Percentiles rank a stretch among this genome's conserved stretches.
Evolutionary conservation across 2,113 vertebrate species (phyloP).

Genomic region (Phalacrocorax brasilianus): DNA sequence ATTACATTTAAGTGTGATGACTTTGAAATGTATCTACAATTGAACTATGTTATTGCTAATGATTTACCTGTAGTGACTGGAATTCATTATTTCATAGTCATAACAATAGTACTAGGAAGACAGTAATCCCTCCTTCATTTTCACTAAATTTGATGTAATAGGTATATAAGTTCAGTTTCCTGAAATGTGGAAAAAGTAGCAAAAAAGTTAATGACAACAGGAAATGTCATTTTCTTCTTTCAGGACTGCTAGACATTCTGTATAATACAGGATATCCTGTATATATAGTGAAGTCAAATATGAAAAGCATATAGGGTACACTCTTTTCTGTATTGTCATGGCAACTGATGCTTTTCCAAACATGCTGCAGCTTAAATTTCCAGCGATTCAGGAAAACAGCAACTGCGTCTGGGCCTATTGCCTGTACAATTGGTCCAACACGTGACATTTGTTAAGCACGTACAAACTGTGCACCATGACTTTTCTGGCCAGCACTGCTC

Average conservation of each 20-base stretch:
- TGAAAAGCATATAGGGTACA: neutral
- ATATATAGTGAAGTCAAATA: neutral
- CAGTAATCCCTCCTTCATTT: neutral
- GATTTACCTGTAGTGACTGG: neutral
- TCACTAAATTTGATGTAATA: neutral
- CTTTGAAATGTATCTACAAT: neutral
- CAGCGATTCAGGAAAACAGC: neutral
- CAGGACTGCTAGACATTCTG: neutral
- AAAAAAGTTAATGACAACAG: neutral
- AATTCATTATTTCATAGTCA: neutral
- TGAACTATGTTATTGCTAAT: neutral
- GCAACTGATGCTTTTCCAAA: neutral
- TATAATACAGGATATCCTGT: slow-evolving; percentile 19
- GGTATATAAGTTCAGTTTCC: neutral
- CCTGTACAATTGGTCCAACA: neutral
- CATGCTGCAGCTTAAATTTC: neutral
- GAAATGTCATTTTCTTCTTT: neutral
- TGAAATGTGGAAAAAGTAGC: neutral
- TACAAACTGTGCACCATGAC: accelerated
- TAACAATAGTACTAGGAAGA: neutral
- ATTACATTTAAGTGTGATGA: neutral
- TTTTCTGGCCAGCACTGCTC: neutral
- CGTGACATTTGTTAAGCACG: neutral
- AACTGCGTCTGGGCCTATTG: neutral
- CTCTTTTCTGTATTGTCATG: neutral